Evolutionary conservation across 2,888 invertebrate species (phyloP).

Genomic region (Hyles lineata): DNA sequence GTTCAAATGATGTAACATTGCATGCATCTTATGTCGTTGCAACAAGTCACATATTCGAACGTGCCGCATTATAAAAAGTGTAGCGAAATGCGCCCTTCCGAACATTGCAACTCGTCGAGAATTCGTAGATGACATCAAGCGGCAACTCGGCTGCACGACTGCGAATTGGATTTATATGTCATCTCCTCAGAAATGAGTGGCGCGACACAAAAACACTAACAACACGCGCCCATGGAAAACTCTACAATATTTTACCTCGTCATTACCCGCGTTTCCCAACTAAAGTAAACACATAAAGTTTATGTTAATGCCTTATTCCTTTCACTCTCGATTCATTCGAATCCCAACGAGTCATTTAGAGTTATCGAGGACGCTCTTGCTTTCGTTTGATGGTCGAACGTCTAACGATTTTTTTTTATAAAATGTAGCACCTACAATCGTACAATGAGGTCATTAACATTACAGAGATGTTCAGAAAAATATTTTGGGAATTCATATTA

Average conservation of each 20-base stretch:
- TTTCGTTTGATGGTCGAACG: conserved; percentile 64
- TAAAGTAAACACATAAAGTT: conserved; percentile 41
- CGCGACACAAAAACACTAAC: conserved; percentile 13
- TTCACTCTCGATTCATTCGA: conserved; percentile 76
- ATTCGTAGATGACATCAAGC: conserved; percentile 12
- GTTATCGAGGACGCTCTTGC: conserved; percentile 72
- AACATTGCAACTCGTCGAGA: conserved; percentile 12
- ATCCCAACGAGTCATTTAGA: conserved; percentile 70
- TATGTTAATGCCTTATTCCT: conserved; percentile 60
- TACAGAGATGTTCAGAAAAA: not conserved
- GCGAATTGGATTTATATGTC: conserved; percentile 21
- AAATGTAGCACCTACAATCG: conserved; percentile 5
- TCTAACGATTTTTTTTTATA: conserved; percentile 46
- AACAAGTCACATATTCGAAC: not conserved
- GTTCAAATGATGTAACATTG: conserved; percentile 4
- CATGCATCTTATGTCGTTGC: not conserved
- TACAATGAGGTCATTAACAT: not conserved
- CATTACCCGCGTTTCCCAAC: conserved; percentile 16
- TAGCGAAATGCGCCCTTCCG: not conserved
- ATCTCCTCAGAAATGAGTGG: conserved; percentile 15
- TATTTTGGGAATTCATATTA: not conserved
- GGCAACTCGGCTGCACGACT: conserved; percentile 1
- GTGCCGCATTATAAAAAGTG: not conserved
- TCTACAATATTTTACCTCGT: not conserved
- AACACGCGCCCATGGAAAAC: not conserved